A percentile compares a stretch with the other conserved stretches of the same genome.
These are phyloP conservation scores for Mactromeris polynyma DNA, from an alignment of 2,888 invertebrate genomes.

Conservation along the genomic window DNA sequence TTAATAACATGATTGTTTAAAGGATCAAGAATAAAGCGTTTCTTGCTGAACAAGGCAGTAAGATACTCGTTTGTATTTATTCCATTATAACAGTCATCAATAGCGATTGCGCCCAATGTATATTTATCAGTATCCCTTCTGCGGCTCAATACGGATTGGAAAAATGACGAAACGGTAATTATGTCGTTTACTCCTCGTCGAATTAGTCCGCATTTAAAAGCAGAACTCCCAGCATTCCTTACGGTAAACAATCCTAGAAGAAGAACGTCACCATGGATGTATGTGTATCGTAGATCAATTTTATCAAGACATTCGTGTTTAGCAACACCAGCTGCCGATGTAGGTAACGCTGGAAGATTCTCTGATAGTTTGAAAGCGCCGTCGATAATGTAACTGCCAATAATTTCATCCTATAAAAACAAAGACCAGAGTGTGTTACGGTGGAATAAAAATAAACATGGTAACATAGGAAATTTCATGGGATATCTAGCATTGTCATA, in stretches of 20 bases:
- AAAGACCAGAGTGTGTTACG: not conserved
- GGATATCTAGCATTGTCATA: too few relatives aligned
- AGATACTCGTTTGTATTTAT: conserved; percentile 68
- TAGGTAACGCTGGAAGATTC: conserved; percentile 12
- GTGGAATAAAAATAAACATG: too few relatives aligned
- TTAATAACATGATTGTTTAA: conserved; percentile 56
- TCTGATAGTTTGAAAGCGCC: not conserved
- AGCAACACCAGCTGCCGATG: conserved; percentile 43
- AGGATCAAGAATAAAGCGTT: conserved; percentile 57
- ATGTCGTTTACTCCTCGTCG: conserved; percentile 68
- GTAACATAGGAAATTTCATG: too few relatives aligned
- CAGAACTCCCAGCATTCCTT: conserved; percentile 57
- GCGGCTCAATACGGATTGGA: conserved; percentile 61
- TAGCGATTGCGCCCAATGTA: conserved; percentile 72
- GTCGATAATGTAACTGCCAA: conserved; percentile 10
- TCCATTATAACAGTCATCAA: conserved; percentile 79
- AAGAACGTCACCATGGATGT: conserved; percentile 72
- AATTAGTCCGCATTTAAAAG: conserved; percentile 67
- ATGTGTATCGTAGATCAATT: conserved; percentile 64
- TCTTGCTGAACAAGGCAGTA: conserved; percentile 68
- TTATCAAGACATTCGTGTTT: conserved; percentile 60
- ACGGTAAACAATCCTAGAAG: conserved; percentile 77
- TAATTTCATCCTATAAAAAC: not conserved
- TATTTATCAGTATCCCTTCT: conserved; percentile 40
- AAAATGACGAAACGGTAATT: conserved; percentile 74